Evolutionary conservation across 2,888 invertebrate species (phyloP).

Genomic region (Pseudococcus longispinus): DNA sequence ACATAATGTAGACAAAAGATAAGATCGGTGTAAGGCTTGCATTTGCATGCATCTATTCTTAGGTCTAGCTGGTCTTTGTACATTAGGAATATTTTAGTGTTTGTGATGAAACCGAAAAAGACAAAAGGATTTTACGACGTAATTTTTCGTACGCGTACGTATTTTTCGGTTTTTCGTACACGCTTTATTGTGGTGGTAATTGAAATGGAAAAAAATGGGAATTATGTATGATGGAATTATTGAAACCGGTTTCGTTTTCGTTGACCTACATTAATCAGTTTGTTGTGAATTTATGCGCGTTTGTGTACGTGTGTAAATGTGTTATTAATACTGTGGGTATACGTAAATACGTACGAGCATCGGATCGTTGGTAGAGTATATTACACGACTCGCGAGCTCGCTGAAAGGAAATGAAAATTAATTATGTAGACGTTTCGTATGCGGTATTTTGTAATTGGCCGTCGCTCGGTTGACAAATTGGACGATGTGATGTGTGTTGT

Average conservation of each 20-base stretch:
- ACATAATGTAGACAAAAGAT: background rate
- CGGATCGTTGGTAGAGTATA: background rate
- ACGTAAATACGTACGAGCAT: background rate
- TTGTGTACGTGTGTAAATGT: background rate
- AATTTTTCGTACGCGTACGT: background rate
- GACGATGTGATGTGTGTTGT: background rate
- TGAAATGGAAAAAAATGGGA: constrained; percentile 39
- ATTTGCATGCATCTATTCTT: background rate
- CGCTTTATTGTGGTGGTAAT: background rate
- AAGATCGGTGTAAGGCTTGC: background rate
- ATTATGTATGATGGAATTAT: constrained; percentile 46
- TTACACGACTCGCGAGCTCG: background rate
- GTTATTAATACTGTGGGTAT: background rate
- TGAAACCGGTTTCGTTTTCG: constrained; percentile 44
- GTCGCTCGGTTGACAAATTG: constrained; percentile 27
- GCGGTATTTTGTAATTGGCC: constrained; percentile 21
- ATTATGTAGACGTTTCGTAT: constrained; percentile 33
- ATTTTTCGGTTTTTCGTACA: background rate
- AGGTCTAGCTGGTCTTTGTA: background rate
- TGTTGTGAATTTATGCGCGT: constrained; percentile 25
- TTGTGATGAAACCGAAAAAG: background rate
- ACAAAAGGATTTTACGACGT: constrained; percentile 1
- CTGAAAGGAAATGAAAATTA: constrained; percentile 33
- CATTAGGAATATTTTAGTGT: background rate
- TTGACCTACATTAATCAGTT: constrained; percentile 35